phyloP scores from a whole-genome alignment of 2,797 vertebrate species.

The Limosa lapponica region DNA sequence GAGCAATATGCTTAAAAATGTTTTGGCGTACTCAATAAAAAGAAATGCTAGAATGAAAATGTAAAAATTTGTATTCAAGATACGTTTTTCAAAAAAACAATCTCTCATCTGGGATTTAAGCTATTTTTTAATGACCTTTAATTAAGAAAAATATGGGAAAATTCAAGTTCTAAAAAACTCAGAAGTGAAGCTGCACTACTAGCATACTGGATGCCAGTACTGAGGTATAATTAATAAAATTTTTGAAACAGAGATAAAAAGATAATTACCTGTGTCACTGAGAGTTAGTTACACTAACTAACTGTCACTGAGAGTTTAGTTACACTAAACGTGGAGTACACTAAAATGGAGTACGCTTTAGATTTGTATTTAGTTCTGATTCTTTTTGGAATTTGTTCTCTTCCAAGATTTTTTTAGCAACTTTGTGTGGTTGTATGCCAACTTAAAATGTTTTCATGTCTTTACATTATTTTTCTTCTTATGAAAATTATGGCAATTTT shows the following conservation, averaged over 20 bases:
- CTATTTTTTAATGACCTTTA: background rate
- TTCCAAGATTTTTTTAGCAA: background rate
- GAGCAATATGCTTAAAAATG: background rate
- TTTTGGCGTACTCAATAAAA: background rate
- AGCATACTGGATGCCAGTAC: background rate
- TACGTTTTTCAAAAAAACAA: background rate
- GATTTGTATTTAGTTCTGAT: background rate
- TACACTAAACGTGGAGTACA: accelerated
- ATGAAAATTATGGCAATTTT: background rate
- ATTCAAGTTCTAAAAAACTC: background rate
- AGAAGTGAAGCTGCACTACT: background rate
- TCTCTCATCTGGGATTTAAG: background rate
- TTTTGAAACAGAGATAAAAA: background rate
- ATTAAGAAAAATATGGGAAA: background rate
- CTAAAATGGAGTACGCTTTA: background rate
- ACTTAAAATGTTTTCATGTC: background rate
- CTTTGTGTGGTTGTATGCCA: background rate
- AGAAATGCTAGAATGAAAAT: background rate
- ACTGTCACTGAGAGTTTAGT: too few species aligned
- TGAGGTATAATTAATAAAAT: background rate
- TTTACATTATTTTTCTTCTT: background rate
- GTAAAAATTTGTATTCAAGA: background rate
- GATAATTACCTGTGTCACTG: background rate
- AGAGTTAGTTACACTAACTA: background rate
- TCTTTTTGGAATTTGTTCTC: background rate